A percentile compares a stretch with the other conserved stretches of the same genome.
These are phyloP conservation scores for Anhinga anhinga DNA, from an alignment of 2,113 vertebrate species.

Conservation along the genomic window DNA sequence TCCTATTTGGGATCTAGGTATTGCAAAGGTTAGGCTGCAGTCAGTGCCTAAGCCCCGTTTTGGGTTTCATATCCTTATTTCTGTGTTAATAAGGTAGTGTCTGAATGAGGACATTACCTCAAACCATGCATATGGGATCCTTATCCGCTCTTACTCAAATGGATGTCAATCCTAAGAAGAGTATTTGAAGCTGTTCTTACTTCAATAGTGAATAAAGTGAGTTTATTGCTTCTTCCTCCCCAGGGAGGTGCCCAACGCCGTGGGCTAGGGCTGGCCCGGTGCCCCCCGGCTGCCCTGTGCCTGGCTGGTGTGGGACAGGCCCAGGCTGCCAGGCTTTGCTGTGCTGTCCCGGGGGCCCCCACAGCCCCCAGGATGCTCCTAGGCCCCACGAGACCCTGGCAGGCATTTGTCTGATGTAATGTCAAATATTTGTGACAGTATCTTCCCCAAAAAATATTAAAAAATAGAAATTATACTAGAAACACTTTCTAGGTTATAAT, in stretches of 20 bases:
- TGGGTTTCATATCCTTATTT: background rate
- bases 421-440: background rate
- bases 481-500: background rate
- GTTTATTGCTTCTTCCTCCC: background rate
- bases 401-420: background rate
- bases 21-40: background rate
- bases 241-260: fast-evolving
- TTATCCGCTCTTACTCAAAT: background rate
- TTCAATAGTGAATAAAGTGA: background rate
- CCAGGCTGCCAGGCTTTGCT: background rate
- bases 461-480: background rate
- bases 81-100: background rate
- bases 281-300: background rate
- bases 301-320: too few relatives aligned
- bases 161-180: background rate
- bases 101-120: background rate
- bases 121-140: background rate
- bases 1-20: background rate
- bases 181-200: background rate
- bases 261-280: background rate
- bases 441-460: fast-evolving
- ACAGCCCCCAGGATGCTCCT: fast-evolving
- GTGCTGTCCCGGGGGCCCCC: too few relatives aligned
- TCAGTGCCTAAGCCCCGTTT: background rate
- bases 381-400: fast-evolving